Evolutionary conservation across 2,113 vertebrate species (phyloP).

Genomic region (Sylvia atricapilla): DNA sequence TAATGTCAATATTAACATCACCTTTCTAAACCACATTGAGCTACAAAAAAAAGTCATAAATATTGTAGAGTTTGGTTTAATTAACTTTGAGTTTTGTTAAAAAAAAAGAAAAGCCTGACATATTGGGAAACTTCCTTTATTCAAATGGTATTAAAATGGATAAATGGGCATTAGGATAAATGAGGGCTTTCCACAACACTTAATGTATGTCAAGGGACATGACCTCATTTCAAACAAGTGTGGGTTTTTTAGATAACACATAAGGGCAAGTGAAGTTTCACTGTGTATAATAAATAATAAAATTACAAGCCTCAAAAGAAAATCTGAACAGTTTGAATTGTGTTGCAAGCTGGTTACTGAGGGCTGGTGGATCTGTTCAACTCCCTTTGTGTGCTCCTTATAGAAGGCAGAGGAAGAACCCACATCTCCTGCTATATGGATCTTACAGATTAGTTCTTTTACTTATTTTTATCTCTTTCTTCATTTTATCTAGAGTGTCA

Average conservation of each 20-base stretch:
- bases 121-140: slow-evolving; percentile 25
- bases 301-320: not conserved
- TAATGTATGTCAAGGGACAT: slow-evolving; percentile 20
- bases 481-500: not conserved
- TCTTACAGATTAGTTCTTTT: not conserved
- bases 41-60: slow-evolving; percentile 35
- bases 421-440: not conserved
- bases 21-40: slow-evolving; percentile 61
- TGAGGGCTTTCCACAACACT: slow-evolving; percentile 8
- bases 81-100: slow-evolving; percentile 40
- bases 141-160: slow-evolving; percentile 9
- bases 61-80: slow-evolving; percentile 60
- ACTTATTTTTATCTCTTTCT: not conserved
- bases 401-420: not conserved
- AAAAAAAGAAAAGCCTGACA: not conserved
- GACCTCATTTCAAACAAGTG: slow-evolving; percentile 46
- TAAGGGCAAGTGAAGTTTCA: slow-evolving; percentile 11
- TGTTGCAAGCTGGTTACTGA: not conserved
- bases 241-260: not conserved
- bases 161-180: not conserved
- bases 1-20: slow-evolving; percentile 63
- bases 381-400: not conserved
- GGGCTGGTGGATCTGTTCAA: not conserved
- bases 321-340: not conserved
- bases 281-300: slow-evolving; percentile 32